Conservation (phyloP, 2,113 vertebrate species). For the Centropristis striata region DNA sequence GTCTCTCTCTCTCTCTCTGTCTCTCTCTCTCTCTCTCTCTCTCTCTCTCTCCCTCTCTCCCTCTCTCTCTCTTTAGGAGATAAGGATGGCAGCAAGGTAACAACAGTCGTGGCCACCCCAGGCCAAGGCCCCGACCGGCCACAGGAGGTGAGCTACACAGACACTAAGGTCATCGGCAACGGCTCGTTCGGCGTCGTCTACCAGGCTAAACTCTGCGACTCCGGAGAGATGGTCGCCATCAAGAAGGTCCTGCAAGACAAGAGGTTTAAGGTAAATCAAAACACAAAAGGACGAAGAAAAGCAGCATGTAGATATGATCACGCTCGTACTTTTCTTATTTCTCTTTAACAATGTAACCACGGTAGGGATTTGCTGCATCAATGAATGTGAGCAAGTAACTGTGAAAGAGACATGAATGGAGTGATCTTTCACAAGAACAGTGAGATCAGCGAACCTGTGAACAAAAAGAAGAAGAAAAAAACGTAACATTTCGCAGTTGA, state of each 20-base stretch:
- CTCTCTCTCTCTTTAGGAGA: conserved; percentile 87
- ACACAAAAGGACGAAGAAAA: background rate
- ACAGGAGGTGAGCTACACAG: conserved; percentile 99
- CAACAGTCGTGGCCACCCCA: conserved; percentile 97
- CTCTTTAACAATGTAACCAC: background rate
- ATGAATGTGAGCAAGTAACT: conserved; percentile 27
- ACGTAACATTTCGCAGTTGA: background rate
- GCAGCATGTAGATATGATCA: background rate
- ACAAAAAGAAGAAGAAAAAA: conserved; percentile 36
- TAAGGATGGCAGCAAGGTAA: conserved; percentile 99
- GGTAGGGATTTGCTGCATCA: background rate
- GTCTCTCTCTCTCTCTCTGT: conserved; percentile 14
- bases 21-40: conserved; percentile 24
- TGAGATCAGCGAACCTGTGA: conserved; percentile 47
- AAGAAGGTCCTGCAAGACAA: conserved; percentile 99
- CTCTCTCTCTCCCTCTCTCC: conserved; percentile 26
- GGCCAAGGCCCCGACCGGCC: conserved; percentile 98
- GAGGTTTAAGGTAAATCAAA: conserved; percentile 94
- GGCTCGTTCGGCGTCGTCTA: conserved; percentile 99
- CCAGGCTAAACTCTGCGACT: conserved; percentile 99
- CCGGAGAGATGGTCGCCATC: conserved; percentile 98
- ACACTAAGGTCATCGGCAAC: conserved; percentile 99
- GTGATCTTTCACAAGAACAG: conserved; percentile 63
- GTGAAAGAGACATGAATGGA: conserved; percentile 49
- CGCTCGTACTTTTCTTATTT: background rate